phyloP scores from a whole-genome alignment of 2,113 vertebrate genomes.

The Sebastes schlegelii region DNA sequence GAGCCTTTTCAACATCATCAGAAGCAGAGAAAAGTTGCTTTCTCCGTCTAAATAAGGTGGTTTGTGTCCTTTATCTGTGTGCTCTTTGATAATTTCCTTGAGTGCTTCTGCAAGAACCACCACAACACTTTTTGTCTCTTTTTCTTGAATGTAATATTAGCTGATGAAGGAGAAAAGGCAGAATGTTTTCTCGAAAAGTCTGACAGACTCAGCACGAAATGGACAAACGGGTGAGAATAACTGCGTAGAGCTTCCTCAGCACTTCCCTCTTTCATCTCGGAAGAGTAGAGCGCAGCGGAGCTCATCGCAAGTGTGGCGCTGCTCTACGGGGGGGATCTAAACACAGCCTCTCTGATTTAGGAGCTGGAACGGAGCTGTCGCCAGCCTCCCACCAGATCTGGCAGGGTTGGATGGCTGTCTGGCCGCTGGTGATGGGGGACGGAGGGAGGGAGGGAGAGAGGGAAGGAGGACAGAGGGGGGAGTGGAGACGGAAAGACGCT shows the following conservation, averaged over 20 bases:
- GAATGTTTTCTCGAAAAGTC: background rate
- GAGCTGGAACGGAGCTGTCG: conserved; percentile 67
- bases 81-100: conserved; percentile 15
- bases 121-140: conserved; percentile 7
- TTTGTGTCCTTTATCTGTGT: conserved; percentile 12
- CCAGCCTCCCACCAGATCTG: conserved; percentile 70
- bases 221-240: conserved; percentile 31
- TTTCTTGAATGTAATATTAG: conserved; percentile 14
- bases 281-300: conserved; percentile 38
- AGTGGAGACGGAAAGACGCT: conserved; percentile 29
- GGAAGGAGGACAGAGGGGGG: background rate
- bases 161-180: conserved; percentile 8
- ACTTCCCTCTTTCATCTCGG: conserved; percentile 47
- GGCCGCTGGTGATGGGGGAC: conserved; percentile 41
- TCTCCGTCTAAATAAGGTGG: conserved; percentile 8
- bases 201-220: conserved; percentile 15
- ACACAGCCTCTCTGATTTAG: conserved; percentile 73
- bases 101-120: conserved; percentile 17
- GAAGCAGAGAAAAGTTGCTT: conserved; percentile 15
- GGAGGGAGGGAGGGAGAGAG: background rate
- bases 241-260: conserved; percentile 28
- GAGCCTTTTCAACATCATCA: conserved; percentile 36
- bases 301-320: conserved; percentile 44
- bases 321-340: conserved; percentile 61
- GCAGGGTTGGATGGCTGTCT: conserved; percentile 61